Base-by-base conservation (phyloP, 2,888 invertebrate genomes). In the Hypomecis atomaria region DNA sequence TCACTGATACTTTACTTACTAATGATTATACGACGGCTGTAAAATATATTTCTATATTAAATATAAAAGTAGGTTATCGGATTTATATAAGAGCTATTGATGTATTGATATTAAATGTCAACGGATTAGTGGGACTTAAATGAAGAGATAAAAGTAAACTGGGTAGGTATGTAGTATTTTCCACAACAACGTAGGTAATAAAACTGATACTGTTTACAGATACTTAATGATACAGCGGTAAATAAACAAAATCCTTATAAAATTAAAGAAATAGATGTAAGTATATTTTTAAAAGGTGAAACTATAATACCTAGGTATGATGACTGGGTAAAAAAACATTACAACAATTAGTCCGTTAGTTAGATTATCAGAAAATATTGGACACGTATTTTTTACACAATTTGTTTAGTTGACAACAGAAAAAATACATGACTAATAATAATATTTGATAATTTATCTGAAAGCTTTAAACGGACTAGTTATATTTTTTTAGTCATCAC, bases 141-240 rank as follows among this genome's bases (percentile, higher is more conserved):
- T 62, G 45, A 55, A 37, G 42, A 37, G 61, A 57, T 61, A 61
- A 43, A 40, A 6, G 9, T 53, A 37, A 53, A n/a, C 57, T 55
- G 23, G 3, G 23, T 23, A 23, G 3, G 23, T 23, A 23, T 23
- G 23, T 23, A 43, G 23, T 54, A 33, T 37, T 48, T 13, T 55
- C 40, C 11, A 52, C 38, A 48, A 33, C 48, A 38, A 9, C 45
- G 11, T n/a, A n/a, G n/a, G n/a, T n/a, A 59, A 54, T 48, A 40
- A 47, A 13, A 53, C 44, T 47, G 53, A 59, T 59, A 53, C 7
- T n/a, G 23, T 47, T 34, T 4, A 8, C 33, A 47, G 33, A 10
- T 47, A 49, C 36, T 36, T 8, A 13, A 33, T 33, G 33, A 23
- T 47, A 43, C 4, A 43, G 23, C 23, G 23, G 23, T 23, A 23